Evolutionary conservation across 2,113 vertebrate species (phyloP), one percentile per base, ranked within the genome.

Genomic region (Microtus pennsylvanicus): DNA sequence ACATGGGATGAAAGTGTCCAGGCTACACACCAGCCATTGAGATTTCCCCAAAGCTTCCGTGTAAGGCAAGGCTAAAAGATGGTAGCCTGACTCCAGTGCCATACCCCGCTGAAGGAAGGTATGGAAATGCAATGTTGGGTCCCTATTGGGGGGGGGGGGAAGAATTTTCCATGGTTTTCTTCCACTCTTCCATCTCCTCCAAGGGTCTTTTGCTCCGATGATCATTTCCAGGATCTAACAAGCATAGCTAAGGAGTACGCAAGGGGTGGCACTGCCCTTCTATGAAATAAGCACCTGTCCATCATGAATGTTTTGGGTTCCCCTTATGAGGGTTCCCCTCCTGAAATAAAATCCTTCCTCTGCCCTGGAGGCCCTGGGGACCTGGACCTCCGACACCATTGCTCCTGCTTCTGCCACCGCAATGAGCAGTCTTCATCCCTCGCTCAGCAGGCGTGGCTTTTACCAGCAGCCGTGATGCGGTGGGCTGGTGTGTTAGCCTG

Each of bases 1-100:
- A 42, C 38, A 42, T 42, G 38, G 38, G 38, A 42, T 42, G 38
- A 42, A 42, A 42, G 38, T 42, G 38, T 42, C 38, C 38, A 42
- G 38, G 38, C 38, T 42, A 42, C 38, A 42, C 14, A 61, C 14
- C 52, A 77, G 70, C 55, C 28, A 30, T 19, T 82, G 52, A 67
- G 74, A 74, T 89, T 81, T 87, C 45, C 65, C 86, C 80, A 58
- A 95, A 93, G 52, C 28, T 72, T 38, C 58, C 45, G 33, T 50
- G 52, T 16, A 24, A 63, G 85, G 87, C 47, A 11, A 90, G 81
- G 75, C 47, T 65, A 28, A 33, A 3, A 35, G 58, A 52, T 7
- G 1, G 69, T 0, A 7, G 26, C 19, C 75, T 69, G 72, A 38
- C 38, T 61, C 88, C 30, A 83, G 19, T 45, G 42, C 87, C 58